Percentiles rank a stretch among this genome's conserved stretches.
These are phyloP conservation scores for Crypturellus undulatus DNA, from an alignment of 2,113 vertebrate species.

Conservation along the genomic window DNA sequence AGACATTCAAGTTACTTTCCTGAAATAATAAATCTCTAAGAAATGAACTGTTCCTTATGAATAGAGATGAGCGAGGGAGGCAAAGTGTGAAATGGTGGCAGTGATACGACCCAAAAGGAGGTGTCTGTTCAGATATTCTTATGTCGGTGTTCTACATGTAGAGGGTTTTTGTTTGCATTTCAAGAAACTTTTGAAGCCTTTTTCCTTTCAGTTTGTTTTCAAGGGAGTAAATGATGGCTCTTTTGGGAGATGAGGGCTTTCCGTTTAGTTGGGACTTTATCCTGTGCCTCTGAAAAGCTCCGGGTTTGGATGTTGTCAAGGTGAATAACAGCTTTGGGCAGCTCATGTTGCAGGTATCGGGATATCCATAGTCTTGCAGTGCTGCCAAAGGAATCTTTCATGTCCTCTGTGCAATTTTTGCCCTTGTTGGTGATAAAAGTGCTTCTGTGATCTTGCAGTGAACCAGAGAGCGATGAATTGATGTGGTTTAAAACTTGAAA, in stretches of 20 bases:
- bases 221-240: background rate
- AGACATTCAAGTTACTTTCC: background rate
- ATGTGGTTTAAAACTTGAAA: background rate
- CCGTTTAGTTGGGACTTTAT: background rate
- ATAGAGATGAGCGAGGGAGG: background rate
- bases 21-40: background rate
- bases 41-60: background rate
- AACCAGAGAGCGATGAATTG: background rate
- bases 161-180: background rate
- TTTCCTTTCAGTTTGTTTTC: background rate
- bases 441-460: background rate
- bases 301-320: background rate
- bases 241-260: background rate
- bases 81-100: background rate
- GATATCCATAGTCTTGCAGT: background rate
- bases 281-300: background rate
- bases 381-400: background rate
- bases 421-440: background rate
- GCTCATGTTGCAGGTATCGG: fast-evolving
- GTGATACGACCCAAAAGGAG: background rate
- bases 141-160: fast-evolving
- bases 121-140: background rate
- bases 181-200: background rate
- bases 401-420: background rate
- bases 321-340: background rate